Conservation (phyloP, 2,113 vertebrate species). For the Petrocephalus zakoni region DNA sequence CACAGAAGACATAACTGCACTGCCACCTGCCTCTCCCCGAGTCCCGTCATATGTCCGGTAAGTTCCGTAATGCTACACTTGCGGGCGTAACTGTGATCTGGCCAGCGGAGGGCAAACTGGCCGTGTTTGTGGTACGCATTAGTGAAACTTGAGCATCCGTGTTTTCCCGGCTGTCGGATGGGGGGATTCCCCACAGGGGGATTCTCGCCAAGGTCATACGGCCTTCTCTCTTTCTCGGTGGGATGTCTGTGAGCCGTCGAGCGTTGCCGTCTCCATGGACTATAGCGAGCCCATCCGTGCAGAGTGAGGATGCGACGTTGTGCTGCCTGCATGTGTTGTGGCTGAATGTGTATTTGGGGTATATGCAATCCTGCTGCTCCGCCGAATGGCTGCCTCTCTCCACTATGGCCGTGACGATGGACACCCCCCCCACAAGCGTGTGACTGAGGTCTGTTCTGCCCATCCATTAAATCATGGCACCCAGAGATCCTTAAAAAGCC, state of each 20-base stretch:
- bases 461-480: background rate
- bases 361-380: background rate
- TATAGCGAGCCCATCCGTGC: background rate
- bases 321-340: background rate
- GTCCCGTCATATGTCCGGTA: slow-evolving; percentile 40
- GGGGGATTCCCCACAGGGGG: background rate
- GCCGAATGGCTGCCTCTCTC: background rate
- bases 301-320: background rate
- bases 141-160: background rate
- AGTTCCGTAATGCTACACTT: slow-evolving; percentile 19
- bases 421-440: background rate
- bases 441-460: background rate
- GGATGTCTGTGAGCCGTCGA: background rate
- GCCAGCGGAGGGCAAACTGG: background rate
- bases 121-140: background rate
- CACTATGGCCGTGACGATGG: background rate
- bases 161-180: background rate
- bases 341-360: background rate
- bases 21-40: slow-evolving; percentile 31
- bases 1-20: slow-evolving; percentile 46
- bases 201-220: background rate
- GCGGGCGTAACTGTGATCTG: background rate
- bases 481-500: background rate
- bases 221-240: background rate
- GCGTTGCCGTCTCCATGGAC: background rate